Conservation (phyloP, 2,797 vertebrate species). For the Hipposideros larvatus region DNA sequence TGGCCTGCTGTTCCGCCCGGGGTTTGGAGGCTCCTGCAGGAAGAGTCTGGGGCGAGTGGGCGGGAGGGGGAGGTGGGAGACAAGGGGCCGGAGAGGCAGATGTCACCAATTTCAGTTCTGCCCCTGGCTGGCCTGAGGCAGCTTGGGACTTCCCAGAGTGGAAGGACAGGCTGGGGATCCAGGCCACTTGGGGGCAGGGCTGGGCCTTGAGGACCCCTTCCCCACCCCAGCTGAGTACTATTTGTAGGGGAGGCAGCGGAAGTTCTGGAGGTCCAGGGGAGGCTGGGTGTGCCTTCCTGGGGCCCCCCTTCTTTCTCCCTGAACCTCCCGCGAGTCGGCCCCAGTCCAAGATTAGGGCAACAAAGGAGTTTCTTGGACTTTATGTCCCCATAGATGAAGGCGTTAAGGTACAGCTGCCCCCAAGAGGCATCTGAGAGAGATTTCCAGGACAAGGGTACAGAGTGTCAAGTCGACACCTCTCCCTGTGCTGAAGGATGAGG, state of each 20-base stretch:
- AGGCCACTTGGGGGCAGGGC: conserved; percentile 28
- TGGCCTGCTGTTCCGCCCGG: neutral
- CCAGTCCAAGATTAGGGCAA: neutral
- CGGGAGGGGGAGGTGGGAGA: neutral
- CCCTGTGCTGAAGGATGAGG: neutral
- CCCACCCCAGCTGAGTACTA: neutral
- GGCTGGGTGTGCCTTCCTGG: neutral
- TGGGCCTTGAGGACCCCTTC: neutral
- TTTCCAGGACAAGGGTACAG: neutral
- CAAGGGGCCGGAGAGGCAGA: conserved; percentile 65
- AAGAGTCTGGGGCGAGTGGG: conserved; percentile 48
- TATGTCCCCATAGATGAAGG: neutral
- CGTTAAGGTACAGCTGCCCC: neutral
- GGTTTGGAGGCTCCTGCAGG: conserved; percentile 57
- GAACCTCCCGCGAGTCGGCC: neutral
- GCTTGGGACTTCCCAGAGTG: conserved; percentile 80
- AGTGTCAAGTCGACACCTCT: neutral
- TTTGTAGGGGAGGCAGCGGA: neutral
- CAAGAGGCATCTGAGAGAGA: neutral
- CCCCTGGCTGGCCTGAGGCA: conserved; percentile 70
- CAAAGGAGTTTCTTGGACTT: neutral
- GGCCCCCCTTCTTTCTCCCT: neutral
- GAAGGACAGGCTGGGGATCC: conserved; percentile 59
- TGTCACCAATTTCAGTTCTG: conserved; percentile 84
- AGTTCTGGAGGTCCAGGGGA: neutral